phyloP scores from a whole-genome alignment of 2,113 vertebrate genomes.

The Eonycteris spelaea region DNA sequence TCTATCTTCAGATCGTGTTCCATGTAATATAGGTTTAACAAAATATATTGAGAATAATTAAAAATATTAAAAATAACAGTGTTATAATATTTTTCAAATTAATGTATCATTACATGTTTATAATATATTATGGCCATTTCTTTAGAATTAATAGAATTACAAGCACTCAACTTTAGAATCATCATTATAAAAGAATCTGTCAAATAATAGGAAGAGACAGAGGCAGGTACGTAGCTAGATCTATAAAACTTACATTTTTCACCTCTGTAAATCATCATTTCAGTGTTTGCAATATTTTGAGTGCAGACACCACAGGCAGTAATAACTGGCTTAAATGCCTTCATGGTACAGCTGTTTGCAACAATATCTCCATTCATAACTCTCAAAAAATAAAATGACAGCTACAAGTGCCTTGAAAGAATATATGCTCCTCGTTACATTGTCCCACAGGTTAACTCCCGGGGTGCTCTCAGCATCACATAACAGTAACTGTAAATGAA shows the following conservation, averaged over 20 bases:
- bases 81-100: slow-evolving; percentile 35
- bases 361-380: slow-evolving; percentile 74
- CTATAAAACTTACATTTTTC: slow-evolving; percentile 50
- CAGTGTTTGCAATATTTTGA: slow-evolving; percentile 68
- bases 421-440: slow-evolving; percentile 46
- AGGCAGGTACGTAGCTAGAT: slow-evolving; percentile 25
- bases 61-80: slow-evolving; percentile 40
- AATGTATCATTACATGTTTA: not conserved
- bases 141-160: slow-evolving; percentile 38
- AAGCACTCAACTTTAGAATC: slow-evolving; percentile 35
- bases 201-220: slow-evolving; percentile 37
- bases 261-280: slow-evolving; percentile 70
- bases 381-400: slow-evolving; percentile 67
- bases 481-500: slow-evolving; percentile 25
- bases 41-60: not conserved
- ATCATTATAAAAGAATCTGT: slow-evolving; percentile 16
- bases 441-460: slow-evolving; percentile 55
- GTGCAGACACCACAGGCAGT: slow-evolving; percentile 63
- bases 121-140: not conserved
- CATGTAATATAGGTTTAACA: slow-evolving; percentile 18
- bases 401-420: slow-evolving; percentile 64
- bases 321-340: slow-evolving; percentile 75
- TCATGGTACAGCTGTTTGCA: slow-evolving; percentile 72
- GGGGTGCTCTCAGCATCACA: slow-evolving; percentile 42
- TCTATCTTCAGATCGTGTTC: slow-evolving; percentile 24